Base-by-base conservation (phyloP, 1,140 invertebrate species). In the Sipha flava region DNA sequence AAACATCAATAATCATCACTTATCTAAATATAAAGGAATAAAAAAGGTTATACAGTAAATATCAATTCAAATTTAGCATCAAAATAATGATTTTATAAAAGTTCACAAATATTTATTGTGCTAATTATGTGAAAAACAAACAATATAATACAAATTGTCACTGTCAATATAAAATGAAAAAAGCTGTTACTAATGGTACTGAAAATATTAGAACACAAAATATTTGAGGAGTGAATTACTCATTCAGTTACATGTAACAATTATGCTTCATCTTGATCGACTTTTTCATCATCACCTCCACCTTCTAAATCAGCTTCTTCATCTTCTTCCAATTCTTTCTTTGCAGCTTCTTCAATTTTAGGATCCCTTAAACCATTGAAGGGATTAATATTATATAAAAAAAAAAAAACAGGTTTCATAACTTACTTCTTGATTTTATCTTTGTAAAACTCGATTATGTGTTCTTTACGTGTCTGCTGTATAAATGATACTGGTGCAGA, bases 381-480 rank as follows among this genome's bases (percentile, higher is more conserved):
- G n/a, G n/a, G n/a, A n/a, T n/a, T n/a, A n/a, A n/a, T n/a, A n/a
- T n/a, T n/a, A n/a, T n/a, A n/a, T n/a, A n/a, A n/a, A n/a, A n/a
- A n/a, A n/a, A n/a, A n/a, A n/a, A n/a, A n/a, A 66, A 40, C 5
- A 4, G 23, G n/a, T 54, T 23, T 37, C 21, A 29, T 6, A 16
- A 81, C 81, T 82, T 81, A 82, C 82, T 81, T 77, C 59, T 81
- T 80, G 7, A 83, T 81, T 80, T 85, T 82, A 82, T 87, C 84
- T 80, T 85, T 86, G 75, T 86, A 85, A 80, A 88, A 86, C 84
- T 88, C 87, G 72, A 88, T 87, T 82, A 88, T 85, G 37, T 86
- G 87, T 83, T 88, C 87, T 83, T 85, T 85, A 83, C 85, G 86
- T 82, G 85, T 87, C 85, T 88, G 87, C 81, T 86, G 85, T 84